These are phyloP conservation scores for Dicrurus megarhynchus DNA, from an alignment of 2,113 vertebrate species.

Conservation along the genomic window DNA sequence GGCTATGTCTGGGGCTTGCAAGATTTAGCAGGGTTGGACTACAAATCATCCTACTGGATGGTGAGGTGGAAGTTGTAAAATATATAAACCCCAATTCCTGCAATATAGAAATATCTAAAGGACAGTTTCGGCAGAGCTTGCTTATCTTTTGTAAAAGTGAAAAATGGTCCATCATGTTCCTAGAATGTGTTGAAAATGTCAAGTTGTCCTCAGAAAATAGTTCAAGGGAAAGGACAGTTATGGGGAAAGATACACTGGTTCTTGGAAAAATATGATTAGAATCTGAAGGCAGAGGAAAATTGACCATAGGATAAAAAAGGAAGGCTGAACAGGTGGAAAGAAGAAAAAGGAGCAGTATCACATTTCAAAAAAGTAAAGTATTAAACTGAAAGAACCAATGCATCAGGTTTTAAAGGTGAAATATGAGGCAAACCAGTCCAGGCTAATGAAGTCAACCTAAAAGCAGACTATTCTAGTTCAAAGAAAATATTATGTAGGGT, in stretches of 20 bases:
- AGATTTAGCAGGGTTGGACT: neutral
- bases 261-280: neutral
- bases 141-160: neutral
- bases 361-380: neutral
- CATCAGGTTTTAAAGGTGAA: neutral
- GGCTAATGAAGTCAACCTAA: neutral
- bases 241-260: fast-evolving
- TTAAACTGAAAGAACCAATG: neutral
- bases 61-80: neutral
- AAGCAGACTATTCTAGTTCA: neutral
- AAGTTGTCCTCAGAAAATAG: neutral
- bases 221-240: neutral
- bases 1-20: neutral
- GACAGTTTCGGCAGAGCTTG: neutral
- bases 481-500: neutral
- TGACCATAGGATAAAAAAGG: neutral
- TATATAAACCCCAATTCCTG: neutral
- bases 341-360: neutral
- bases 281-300: neutral
- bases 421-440: neutral
- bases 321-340: neutral
- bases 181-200: neutral
- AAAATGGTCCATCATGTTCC: neutral
- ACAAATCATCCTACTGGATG: neutral
- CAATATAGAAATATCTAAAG: neutral